These are phyloP conservation scores for Cantharis rustica DNA, from an alignment of 2,888 invertebrate genomes.

Conservation along the genomic window DNA sequence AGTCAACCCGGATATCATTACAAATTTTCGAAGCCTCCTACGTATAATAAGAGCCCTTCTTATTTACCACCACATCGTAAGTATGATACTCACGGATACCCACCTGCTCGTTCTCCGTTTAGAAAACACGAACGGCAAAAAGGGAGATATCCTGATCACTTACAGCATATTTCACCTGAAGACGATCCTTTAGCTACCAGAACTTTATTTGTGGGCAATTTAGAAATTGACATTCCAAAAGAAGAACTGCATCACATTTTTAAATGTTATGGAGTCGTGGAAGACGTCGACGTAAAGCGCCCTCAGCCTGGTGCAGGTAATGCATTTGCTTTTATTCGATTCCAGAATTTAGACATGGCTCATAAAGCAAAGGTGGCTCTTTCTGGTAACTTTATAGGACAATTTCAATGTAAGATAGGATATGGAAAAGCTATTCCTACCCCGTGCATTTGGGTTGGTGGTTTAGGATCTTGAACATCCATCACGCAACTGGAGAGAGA, in stretches of 20 bases:
- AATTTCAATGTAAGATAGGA: conserved; percentile 98
- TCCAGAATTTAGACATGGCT: conserved; percentile 94
- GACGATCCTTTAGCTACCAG: conserved; percentile 95
- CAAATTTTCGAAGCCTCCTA: conserved; percentile 75
- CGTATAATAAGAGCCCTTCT: conserved; percentile 70
- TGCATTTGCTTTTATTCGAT: conserved; percentile 96
- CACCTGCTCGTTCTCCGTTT: conserved; percentile 72
- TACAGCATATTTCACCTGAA: conserved; percentile 94
- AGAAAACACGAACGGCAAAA: conserved; percentile 87
- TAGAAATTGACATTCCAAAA: conserved; percentile 97
- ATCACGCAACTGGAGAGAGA: conserved; percentile 91
- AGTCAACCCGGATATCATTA: conserved; percentile 75
- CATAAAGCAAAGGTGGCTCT: conserved; percentile 94
- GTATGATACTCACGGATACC: conserved; percentile 68
- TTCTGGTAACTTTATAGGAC: conserved; percentile 96
- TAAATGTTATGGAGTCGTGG: conserved; percentile 93
- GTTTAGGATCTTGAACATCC: conserved; percentile 95
- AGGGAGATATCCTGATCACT: conserved; percentile 94
- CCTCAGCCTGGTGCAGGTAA: conserved; percentile 97
- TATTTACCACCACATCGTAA: conserved; percentile 67
- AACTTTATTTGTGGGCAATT: conserved; percentile 96
- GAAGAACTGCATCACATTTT: conserved; percentile 94
- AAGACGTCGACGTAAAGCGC: conserved; percentile 97
- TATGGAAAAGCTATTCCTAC: conserved; percentile 98
- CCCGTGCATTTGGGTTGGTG: conserved; percentile 97